Percentiles rank a stretch among this genome's conserved stretches.
Evolutionary conservation across 2,113 vertebrate genomes (phyloP).

Genomic region (Chaetura pelagica): DNA sequence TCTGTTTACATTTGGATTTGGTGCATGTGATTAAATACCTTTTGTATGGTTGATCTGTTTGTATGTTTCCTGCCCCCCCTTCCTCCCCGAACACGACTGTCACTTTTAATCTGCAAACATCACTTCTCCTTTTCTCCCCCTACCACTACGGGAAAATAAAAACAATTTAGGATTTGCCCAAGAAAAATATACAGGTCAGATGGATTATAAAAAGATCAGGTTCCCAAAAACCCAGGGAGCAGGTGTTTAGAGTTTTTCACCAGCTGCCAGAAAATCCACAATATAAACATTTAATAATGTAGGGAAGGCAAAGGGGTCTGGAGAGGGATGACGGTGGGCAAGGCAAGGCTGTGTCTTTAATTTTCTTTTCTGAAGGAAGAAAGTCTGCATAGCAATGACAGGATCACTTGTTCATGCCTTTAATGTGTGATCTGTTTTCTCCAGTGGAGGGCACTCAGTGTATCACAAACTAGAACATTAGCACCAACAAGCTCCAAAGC

Average conservation of each 20-base stretch:
- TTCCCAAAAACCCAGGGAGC: neutral
- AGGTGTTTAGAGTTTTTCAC: neutral
- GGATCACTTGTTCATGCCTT: slow-evolving; percentile 78
- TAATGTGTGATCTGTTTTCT: slow-evolving; percentile 80
- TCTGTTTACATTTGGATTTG: neutral
- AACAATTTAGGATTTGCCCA: neutral
- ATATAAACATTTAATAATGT: neutral
- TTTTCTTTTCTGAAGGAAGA: slow-evolving; percentile 71
- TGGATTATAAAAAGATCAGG: neutral
- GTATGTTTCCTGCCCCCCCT: neutral
- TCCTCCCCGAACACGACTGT: neutral
- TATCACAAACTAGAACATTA: slow-evolving; percentile 79
- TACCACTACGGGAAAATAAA: neutral
- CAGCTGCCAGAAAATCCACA: neutral
- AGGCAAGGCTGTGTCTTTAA: slow-evolving; percentile 80
- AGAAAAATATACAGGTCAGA: neutral
- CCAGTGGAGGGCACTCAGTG: slow-evolving; percentile 87
- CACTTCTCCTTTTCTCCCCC: neutral
- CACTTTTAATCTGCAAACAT: neutral
- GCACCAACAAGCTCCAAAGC: slow-evolving; percentile 77
- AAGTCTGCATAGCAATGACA: slow-evolving; percentile 82
- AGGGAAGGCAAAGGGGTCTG: neutral
- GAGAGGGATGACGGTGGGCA: neutral
- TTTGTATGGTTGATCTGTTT: neutral
- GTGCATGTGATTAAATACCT: neutral